Base-by-base conservation (phyloP, 2,888 invertebrate genomes). In the Caradrina clavipalpis region DNA sequence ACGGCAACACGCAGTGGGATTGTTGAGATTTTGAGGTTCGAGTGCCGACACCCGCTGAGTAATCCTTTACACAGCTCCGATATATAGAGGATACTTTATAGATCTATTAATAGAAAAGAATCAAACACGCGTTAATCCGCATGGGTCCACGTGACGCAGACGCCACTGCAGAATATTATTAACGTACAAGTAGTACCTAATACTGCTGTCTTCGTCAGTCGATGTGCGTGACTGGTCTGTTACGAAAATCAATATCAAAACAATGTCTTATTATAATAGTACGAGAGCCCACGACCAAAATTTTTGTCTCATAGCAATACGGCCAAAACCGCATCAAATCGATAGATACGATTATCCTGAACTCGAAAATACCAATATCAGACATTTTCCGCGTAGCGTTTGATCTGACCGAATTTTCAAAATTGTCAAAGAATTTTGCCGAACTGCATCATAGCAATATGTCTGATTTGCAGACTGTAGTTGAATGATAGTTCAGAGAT, bases 41-140 rank as follows among this genome's bases (percentile, higher is more conserved):
- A 79, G 78, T 84, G 87, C 85, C 87, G 91, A 91, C 89, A 91
- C 91, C 90, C 92, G 90, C 91, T 82, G 92, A 88, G 91, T 87
- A 87, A 89, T 90, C 88, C 88, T 89, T 86, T 87, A 89, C 83
- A 89, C 86, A 88, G 86, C 90, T 88, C 86, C 68, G 73, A 72
- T 81, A 89, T 90, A 82, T 90, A 82, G n/a, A n/a, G 75, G 87
- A 91, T 92, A 91, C 91, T 90, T 85, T 69, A 74, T 73, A 59
- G 62, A 85, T 85, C 91, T 95, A 95, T 93, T 92, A 90, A 93
- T 95, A 94, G 93, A 89, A 86, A 88, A 89, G 86, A 92, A 93
- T 92, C 90, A 91, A 91, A 92, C 91, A 90, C 90, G 89, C 88
- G 91, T 88, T 89, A 87, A 89, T 89, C 90, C 89, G 89, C 90